phyloP scores from a whole-genome alignment of 2,797 vertebrate species.

The Hephaestus fuliginosus region DNA sequence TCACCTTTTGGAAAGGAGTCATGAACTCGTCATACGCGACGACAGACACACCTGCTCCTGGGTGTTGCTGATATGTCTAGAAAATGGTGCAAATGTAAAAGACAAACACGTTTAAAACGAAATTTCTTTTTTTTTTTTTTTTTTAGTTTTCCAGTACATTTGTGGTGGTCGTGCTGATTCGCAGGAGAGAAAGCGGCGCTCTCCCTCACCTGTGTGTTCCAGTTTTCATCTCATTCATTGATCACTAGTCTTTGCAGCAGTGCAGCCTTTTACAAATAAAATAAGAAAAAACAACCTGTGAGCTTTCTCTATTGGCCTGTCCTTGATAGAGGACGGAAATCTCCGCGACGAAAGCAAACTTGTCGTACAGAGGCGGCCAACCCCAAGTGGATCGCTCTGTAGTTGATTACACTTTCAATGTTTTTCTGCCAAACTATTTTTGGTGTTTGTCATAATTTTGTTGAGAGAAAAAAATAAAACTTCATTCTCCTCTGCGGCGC shows the following conservation, averaged over 20 bases:
- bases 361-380: slow-evolving; percentile 6
- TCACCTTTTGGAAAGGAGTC: slow-evolving; percentile 32
- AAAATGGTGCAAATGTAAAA: slow-evolving; percentile 68
- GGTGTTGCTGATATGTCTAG: slow-evolving; percentile 72
- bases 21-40: background rate
- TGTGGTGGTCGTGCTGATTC: slow-evolving; percentile 32
- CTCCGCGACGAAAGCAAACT: slow-evolving; percentile 15
- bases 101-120: slow-evolving; percentile 43
- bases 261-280: slow-evolving; percentile 49
- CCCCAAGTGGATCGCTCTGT: slow-evolving; percentile 26
- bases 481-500: slow-evolving; percentile 26
- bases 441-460: slow-evolving; percentile 48
- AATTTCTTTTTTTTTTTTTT: background rate
- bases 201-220: slow-evolving; percentile 33
- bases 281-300: background rate
- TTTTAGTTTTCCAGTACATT: slow-evolving; percentile 57
- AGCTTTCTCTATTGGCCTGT: background rate
- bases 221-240: slow-evolving; percentile 42
- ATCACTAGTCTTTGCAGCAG: slow-evolving; percentile 29
- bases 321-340: slow-evolving; percentile 19
- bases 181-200: slow-evolving; percentile 18
- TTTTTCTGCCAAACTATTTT: slow-evolving; percentile 52
- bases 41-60: slow-evolving; percentile 36
- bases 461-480: slow-evolving; percentile 37
- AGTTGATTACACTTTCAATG: slow-evolving; percentile 17